These are phyloP conservation scores for Aurelia coerulea DNA, from an alignment of 30 jellyfish, hydroid and myxozoan species.

Conservation along the genomic window DNA sequence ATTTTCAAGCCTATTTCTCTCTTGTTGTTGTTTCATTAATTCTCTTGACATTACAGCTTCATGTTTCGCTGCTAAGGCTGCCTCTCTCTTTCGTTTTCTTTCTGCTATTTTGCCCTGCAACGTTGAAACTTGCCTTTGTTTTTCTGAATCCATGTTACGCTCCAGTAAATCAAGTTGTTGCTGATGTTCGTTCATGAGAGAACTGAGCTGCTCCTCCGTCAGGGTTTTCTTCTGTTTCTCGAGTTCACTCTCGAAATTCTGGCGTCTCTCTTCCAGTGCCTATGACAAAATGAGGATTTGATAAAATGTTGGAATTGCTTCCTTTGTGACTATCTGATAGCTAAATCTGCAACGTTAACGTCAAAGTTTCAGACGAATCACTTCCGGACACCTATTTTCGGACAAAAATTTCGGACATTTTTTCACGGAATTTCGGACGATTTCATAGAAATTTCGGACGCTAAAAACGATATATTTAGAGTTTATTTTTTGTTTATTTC, in stretches of 20 bases:
- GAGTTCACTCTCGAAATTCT: constrained; percentile 65
- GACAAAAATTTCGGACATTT: no score
- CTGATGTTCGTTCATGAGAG: constrained; percentile 82
- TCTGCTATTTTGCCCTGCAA: constrained; percentile 90
- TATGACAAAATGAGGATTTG: not conserved
- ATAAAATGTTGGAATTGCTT: no score
- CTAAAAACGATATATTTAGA: no score
- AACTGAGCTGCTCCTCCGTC: constrained; percentile 79
- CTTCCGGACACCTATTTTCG: no score
- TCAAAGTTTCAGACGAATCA: no score
- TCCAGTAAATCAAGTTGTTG: constrained; percentile 82
- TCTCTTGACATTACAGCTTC: constrained; percentile 84
- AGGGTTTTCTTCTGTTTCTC: constrained; percentile 75
- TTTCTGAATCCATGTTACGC: constrained; percentile 89
- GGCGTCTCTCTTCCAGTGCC: constrained; percentile 84
- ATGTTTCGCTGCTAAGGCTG: constrained; percentile 72
- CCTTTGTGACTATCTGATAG: no score
- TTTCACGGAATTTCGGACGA: no score
- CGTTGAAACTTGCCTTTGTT: constrained; percentile 77
- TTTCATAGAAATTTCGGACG: no score
- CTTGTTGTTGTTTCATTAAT: constrained; percentile 77
- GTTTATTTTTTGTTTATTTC: no score
- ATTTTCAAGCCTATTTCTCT: constrained; percentile 62
- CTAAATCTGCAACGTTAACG: no score
- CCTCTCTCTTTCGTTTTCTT: constrained; percentile 67